These are phyloP conservation scores for Corythornis cristatus DNA, from an alignment of 2,113 vertebrate genomes.

Conservation along the genomic window DNA sequence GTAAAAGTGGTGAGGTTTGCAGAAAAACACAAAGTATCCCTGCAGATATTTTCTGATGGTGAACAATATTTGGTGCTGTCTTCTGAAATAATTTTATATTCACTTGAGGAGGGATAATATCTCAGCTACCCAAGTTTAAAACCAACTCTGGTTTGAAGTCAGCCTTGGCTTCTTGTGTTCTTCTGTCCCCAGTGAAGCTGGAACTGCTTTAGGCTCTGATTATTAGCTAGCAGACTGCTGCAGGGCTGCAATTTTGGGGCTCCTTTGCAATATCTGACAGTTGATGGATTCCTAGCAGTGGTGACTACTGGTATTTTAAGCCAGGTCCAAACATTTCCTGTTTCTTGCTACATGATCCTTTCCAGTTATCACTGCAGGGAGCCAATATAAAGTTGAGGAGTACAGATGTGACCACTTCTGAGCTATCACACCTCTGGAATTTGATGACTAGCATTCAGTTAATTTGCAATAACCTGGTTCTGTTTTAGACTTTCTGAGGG, in stretches of 20 bases:
- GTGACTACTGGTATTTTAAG: background rate
- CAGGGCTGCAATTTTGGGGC: background rate
- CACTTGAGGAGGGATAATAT: background rate
- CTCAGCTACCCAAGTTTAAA: background rate
- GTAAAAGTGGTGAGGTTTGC: background rate
- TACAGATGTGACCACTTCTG: background rate
- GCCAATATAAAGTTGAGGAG: background rate
- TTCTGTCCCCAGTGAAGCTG: background rate
- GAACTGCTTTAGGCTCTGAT: background rate
- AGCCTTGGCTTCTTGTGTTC: background rate
- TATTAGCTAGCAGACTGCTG: background rate
- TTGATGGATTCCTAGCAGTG: background rate
- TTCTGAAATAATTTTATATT: background rate
- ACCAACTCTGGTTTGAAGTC: background rate
- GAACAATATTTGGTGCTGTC: background rate
- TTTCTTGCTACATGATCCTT: background rate
- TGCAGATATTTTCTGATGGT: background rate
- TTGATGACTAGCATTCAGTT: background rate
- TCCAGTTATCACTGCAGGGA: background rate
- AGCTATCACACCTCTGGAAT: background rate
- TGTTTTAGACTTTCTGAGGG: background rate
- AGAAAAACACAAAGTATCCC: background rate
- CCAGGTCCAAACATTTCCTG: background rate
- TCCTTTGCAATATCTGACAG: background rate
- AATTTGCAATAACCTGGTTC: background rate